phyloP scores from a whole-genome alignment of 2,113 vertebrate species.

The Neomonachus schauinslandi region DNA sequence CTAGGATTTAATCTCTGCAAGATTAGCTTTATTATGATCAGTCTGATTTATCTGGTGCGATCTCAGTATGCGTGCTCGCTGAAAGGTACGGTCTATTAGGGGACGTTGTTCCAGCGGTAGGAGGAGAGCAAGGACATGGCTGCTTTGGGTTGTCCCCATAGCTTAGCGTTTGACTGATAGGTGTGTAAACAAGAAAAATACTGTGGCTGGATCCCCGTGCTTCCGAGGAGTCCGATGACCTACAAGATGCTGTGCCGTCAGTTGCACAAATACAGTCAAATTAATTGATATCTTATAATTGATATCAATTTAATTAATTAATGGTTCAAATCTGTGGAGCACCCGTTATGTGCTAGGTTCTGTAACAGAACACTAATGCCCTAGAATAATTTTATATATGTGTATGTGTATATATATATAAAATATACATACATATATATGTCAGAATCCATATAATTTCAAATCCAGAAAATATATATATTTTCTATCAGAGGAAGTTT shows the following conservation, averaged over 20 bases:
- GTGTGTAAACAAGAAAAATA: not conserved
- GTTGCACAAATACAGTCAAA: not conserved
- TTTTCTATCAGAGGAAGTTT: not conserved
- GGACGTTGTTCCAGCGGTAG: conserved; percentile 63
- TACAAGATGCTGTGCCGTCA: not conserved
- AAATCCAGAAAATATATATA: too few species aligned
- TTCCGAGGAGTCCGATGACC: conserved; percentile 23
- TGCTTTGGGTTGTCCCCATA: not conserved
- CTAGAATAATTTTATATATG: not conserved
- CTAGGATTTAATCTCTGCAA: conserved; percentile 47
- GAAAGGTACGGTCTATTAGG: conserved; percentile 28
- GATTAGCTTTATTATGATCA: conserved; percentile 13
- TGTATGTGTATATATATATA: not conserved
- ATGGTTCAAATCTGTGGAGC: not conserved
- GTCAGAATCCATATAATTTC: too few species aligned
- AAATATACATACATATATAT: not conserved
- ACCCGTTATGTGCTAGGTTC: not conserved
- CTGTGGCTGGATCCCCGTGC: not conserved
- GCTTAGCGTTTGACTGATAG: conserved; percentile 61
- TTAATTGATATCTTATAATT: not conserved
- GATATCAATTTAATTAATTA: not conserved
- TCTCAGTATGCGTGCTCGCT: conserved; percentile 36
- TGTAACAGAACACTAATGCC: not conserved
- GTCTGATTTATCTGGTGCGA: conserved; percentile 9
- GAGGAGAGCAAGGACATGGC: conserved; percentile 49